Evolutionary conservation across 2,888 invertebrate genomes (phyloP).

Genomic region (Aphodius sticticus): DNA sequence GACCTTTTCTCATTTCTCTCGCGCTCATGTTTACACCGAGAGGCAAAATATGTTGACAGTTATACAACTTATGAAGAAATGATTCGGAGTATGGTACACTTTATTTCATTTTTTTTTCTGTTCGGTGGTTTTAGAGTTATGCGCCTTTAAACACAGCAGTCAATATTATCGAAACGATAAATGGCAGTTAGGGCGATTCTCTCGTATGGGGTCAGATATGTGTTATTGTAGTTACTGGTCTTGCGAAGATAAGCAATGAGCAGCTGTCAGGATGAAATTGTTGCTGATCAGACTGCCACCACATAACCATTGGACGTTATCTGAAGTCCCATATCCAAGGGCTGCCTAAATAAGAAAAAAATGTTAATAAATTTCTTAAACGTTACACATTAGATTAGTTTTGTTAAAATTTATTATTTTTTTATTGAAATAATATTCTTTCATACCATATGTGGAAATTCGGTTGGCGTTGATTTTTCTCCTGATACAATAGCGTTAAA

Average conservation of each 20-base stretch:
- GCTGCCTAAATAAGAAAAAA: constrained; percentile 40
- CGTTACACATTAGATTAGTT: constrained; percentile 5
- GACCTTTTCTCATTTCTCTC: too few relatives aligned
- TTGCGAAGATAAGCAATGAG: constrained; percentile 62
- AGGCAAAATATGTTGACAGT: too few relatives aligned
- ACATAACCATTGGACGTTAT: constrained; percentile 62
- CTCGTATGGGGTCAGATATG: too few relatives aligned
- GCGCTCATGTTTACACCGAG: too few relatives aligned
- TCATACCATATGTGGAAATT: constrained; percentile 34
- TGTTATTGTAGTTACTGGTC: neutral
- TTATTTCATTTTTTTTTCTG: too few relatives aligned
- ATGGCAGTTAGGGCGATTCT: too few relatives aligned
- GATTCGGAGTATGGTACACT: too few relatives aligned
- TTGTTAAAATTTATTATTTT: constrained; percentile 5
- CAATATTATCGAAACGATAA: too few relatives aligned
- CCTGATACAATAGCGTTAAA: constrained; percentile 17
- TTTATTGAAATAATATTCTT: neutral
- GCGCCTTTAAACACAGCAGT: too few relatives aligned
- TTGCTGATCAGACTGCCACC: constrained; percentile 70
- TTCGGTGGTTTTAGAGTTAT: too few relatives aligned
- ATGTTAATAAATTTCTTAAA: neutral
- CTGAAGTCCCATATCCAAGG: constrained; percentile 44
- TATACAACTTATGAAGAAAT: too few relatives aligned
- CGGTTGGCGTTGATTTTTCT: constrained; percentile 20
- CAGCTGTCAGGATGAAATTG: constrained; percentile 69